These are phyloP conservation scores for Gorsachius goisagi DNA, from an alignment of 2,113 vertebrate genomes.

Conservation along the genomic window DNA sequence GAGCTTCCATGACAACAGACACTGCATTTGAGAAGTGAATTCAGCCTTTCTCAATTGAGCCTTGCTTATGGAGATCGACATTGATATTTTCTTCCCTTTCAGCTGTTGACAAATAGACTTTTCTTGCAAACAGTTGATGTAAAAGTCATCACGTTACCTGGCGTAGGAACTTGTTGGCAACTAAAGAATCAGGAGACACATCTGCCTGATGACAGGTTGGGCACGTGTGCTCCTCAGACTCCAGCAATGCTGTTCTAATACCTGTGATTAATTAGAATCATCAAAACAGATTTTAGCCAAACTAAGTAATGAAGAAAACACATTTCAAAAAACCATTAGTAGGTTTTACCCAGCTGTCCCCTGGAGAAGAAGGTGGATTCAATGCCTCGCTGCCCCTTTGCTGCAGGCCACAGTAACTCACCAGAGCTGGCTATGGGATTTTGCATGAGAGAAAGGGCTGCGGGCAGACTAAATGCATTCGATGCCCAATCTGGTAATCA, in stretches of 20 bases:
- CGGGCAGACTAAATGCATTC: too few relatives aligned
- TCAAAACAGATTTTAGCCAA: neutral
- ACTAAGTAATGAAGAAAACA: neutral
- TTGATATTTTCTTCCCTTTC: neutral
- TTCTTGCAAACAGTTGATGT: neutral
- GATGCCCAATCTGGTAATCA: too few relatives aligned
- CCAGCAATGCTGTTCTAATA: slow-evolving; percentile 91
- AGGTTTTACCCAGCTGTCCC: too few relatives aligned
- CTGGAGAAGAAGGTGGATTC: too few relatives aligned
- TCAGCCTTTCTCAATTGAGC: neutral
- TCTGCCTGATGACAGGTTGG: slow-evolving; percentile 91
- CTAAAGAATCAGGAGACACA: slow-evolving; percentile 93
- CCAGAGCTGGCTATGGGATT: too few relatives aligned
- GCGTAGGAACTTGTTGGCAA: slow-evolving; percentile 95
- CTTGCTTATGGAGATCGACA: neutral
- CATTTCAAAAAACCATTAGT: too few relatives aligned
- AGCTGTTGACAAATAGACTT: neutral
- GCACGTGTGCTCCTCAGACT: slow-evolving; percentile 93
- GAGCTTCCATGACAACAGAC: neutral
- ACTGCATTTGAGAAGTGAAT: neutral
- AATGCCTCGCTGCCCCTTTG: too few relatives aligned
- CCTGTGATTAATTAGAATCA: slow-evolving; percentile 70
- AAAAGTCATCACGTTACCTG: slow-evolving; percentile 77
- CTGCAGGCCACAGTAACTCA: too few relatives aligned
- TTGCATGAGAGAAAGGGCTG: too few relatives aligned